Evolutionary conservation across 2,888 invertebrate genomes (phyloP), one percentile per base, ranked within the genome.

Genomic region (Dysmachus trigonus): DNA sequence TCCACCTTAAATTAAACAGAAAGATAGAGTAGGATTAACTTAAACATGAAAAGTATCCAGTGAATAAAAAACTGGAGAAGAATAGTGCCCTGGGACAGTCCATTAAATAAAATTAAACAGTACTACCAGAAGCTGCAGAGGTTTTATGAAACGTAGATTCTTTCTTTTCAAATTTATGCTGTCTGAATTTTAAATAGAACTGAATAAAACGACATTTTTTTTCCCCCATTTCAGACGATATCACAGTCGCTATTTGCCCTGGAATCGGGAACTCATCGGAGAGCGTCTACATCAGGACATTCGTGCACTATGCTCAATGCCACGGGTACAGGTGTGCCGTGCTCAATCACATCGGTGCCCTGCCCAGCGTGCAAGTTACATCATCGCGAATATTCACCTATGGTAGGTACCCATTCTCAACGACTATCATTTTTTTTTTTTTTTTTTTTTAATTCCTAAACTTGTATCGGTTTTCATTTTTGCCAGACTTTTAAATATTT

Each of bases 191-290:
- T 47, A 47, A 47, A 10, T 2, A 62, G 27, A 62, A 8, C 1
- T 62, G 7, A n/a, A 62, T 3, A 27, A 22, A 27, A 22, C 31
- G 31, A 31, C 31, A 31, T 15, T 41, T 13, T 15, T 62, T 27
- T 22, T 22, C 53, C 62, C 8, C 53, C 62, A 22, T 62, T 92
- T 93, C 91, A 97, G 97, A 97, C 93, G 97, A 97, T 91, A 94
- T 97, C 89, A 97, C 97, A 3, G 94, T 98, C 87, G 97, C 97
- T 13, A 95, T 98, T 89, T 97, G 97, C 90, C 96, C 97, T 79
- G 98, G 98, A 87, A 98, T 98, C 90, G 98, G 98, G 79, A 98
- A 98, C 93, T 97, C 97, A 74, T 98, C 98, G 74, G 98, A 98
- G 92, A 97, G 97, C 90, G 96, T 97, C 82, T 98, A 98, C 92